Evolutionary conservation across 2,113 vertebrate species (phyloP).

Genomic region (Capreolus pygargus): DNA sequence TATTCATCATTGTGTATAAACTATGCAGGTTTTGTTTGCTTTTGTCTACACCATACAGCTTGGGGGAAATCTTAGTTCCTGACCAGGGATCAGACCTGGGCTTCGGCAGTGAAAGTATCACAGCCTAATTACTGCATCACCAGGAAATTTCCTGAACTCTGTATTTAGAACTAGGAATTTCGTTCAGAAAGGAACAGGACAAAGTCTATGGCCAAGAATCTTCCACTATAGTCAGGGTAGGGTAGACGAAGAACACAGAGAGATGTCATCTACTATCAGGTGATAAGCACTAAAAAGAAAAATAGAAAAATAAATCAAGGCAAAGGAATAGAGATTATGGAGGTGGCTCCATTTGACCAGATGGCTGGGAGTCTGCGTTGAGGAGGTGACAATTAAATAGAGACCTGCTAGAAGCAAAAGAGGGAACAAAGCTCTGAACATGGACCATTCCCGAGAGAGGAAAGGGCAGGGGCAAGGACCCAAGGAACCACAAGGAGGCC

Average conservation of each 20-base stretch:
- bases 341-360: background rate
- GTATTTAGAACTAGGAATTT: background rate
- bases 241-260: background rate
- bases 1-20: background rate
- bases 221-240: background rate
- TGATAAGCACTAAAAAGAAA: background rate
- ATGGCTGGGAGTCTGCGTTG: background rate
- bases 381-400: background rate
- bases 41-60: background rate
- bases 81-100: background rate
- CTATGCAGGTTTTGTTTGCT: background rate
- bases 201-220: background rate
- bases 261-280: background rate
- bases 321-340: background rate
- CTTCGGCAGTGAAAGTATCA: background rate
- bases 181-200: background rate
- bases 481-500: background rate
- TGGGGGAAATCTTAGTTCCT: background rate
- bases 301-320: background rate
- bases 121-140: background rate
- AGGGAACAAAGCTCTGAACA: background rate
- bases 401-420: background rate
- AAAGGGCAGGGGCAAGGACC: background rate
- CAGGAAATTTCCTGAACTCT: background rate
- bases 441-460: background rate